Conservation (phyloP, 2,888 invertebrate species). For the Microctonus brassicae region DNA sequence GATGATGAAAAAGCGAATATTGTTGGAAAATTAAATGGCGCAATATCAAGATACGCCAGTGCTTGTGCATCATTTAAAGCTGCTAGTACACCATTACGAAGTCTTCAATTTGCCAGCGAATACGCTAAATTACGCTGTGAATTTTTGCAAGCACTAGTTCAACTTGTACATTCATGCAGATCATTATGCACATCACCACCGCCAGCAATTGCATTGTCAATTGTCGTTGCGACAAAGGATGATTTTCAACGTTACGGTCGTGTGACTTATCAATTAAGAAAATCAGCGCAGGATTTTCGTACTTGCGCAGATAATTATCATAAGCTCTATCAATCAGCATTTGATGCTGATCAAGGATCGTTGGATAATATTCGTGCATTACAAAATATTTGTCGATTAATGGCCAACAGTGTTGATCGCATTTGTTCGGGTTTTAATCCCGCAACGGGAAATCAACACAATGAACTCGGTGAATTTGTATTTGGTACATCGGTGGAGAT, state of each 20-base stretch:
- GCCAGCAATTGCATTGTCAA: conserved; percentile 88
- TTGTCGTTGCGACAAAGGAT: conserved; percentile 83
- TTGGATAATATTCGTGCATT: conserved; percentile 77
- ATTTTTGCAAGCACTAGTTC: conserved; percentile 78
- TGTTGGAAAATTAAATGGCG: conserved; percentile 63
- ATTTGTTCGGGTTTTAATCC: conserved; percentile 71
- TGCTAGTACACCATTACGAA: conserved; percentile 76
- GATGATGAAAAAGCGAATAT: conserved; percentile 53
- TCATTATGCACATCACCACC: conserved; percentile 91
- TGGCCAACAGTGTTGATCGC: conserved; percentile 82
- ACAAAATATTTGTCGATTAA: conserved; percentile 83
- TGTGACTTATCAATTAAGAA: conserved; percentile 80
- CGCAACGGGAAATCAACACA: conserved; percentile 54
- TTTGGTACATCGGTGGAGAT: conserved; percentile 65
- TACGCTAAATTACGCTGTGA: conserved; percentile 82
- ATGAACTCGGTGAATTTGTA: conserved; percentile 55
- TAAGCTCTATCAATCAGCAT: conserved; percentile 84
- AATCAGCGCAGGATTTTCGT: conserved; percentile 81
- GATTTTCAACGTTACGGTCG: conserved; percentile 85
- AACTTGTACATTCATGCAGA: conserved; percentile 79
- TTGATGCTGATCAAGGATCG: conserved; percentile 87
- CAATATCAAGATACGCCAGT: conserved; percentile 64
- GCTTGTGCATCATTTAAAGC: conserved; percentile 73
- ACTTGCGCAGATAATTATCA: conserved; percentile 81
- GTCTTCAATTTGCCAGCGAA: conserved; percentile 81